phyloP scores from a whole-genome alignment of 2,113 vertebrate species.

The Vulpes lagopus region DNA sequence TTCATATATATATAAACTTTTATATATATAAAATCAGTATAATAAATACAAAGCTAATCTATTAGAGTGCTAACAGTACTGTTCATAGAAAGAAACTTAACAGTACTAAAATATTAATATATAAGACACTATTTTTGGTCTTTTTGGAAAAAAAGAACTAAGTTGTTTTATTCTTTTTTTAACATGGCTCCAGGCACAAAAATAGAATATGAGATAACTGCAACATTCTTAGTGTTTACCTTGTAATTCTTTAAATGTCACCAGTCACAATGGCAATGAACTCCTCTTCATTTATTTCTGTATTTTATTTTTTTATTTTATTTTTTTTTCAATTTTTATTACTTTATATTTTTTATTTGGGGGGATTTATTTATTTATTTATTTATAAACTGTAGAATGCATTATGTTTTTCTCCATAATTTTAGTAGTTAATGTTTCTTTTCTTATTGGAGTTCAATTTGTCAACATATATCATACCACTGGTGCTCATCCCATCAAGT shows the following conservation, averaged over 20 bases:
- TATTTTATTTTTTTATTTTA: no score
- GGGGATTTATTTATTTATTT: no score
- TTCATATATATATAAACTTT: background rate
- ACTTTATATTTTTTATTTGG: no score
- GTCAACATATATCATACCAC: no score
- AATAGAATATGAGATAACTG: slow-evolving; percentile 73
- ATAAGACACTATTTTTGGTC: slow-evolving; percentile 81
- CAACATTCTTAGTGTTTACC: slow-evolving; percentile 76
- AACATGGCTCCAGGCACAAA: slow-evolving; percentile 77
- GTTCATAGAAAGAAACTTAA: slow-evolving; percentile 80
- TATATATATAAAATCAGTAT: slow-evolving; percentile 83
- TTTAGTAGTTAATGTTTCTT: no score
- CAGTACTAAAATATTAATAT: slow-evolving; percentile 80
- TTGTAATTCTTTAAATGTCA: slow-evolving; percentile 91
- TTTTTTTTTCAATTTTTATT: no score
- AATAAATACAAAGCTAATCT: slow-evolving; percentile 84
- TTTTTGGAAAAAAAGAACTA: slow-evolving; percentile 60
- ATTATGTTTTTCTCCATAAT: no score
- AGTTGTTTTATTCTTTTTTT: slow-evolving; percentile 50
- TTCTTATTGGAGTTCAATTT: no score
- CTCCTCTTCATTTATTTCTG: slow-evolving; percentile 94
- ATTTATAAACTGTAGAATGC: no score
- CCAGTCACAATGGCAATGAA: slow-evolving; percentile 97
- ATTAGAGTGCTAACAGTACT: slow-evolving; percentile 80
- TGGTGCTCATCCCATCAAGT: no score